Percentiles rank a stretch among this genome's conserved stretches.
Evolutionary conservation across 2,797 vertebrate genomes (phyloP).

Genomic region (Phrynocephalus forsythii): DNA sequence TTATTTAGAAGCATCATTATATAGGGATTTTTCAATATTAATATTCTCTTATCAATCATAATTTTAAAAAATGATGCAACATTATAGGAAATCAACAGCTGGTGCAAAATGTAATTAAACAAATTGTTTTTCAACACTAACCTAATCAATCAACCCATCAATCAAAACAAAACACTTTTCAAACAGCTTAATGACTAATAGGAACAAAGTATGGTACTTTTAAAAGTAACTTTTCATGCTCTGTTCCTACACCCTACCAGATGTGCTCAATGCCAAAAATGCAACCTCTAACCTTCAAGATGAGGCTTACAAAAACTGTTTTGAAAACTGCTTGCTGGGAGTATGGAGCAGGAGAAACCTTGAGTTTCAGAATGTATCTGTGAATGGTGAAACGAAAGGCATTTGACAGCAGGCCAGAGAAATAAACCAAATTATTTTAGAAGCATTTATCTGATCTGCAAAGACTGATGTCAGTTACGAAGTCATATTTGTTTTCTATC

Average conservation of each 20-base stretch:
- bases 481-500: slow-evolving; percentile 29
- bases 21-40: too few relatives aligned
- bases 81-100: too few relatives aligned
- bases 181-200: too few relatives aligned
- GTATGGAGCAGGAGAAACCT: not conserved
- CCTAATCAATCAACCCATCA: too few relatives aligned
- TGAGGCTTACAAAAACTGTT: slow-evolving; percentile 3
- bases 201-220: too few relatives aligned
- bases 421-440: slow-evolving; percentile 19
- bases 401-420: not conserved
- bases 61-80: too few relatives aligned
- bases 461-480: slow-evolving; percentile 24
- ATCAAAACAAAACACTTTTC: too few relatives aligned
- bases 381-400: slow-evolving; percentile 20
- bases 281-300: not conserved
- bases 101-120: too few relatives aligned
- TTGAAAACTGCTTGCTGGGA: not conserved
- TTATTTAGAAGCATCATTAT: too few relatives aligned
- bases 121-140: too few relatives aligned
- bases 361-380: not conserved
- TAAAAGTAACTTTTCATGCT: too few relatives aligned
- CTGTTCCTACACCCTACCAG: not conserved
- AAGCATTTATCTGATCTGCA: slow-evolving; percentile 24
- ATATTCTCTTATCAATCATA: too few relatives aligned
- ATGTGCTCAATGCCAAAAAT: slow-evolving; percentile 1